These are phyloP conservation scores for Bubo scandiacus DNA, from an alignment of 2,113 vertebrate species.

Conservation along the genomic window DNA sequence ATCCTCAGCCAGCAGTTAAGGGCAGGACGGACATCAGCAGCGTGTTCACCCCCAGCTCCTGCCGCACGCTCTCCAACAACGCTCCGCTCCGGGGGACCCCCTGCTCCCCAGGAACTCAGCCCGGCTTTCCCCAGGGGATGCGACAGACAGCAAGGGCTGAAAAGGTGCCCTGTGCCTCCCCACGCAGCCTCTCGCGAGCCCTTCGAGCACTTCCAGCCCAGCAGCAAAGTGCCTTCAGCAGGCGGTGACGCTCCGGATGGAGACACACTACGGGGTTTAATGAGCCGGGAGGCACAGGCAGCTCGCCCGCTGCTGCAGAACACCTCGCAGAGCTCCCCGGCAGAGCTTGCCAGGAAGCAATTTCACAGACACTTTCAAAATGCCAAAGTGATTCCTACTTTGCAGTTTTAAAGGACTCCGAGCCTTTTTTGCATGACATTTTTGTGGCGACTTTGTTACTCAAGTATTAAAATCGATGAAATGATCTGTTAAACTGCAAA, in stretches of 20 bases:
- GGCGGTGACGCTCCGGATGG: fast-evolving
- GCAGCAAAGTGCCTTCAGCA: background rate
- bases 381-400: background rate
- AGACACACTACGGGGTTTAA: fast-evolving
- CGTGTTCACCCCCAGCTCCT: background rate
- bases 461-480: background rate
- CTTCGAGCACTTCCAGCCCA: background rate
- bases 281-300: background rate
- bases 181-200: background rate
- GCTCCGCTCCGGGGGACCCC: fast-evolving
- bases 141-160: background rate
- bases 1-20: background rate
- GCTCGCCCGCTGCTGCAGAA: background rate
- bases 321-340: background rate
- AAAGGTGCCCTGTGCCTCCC: background rate
- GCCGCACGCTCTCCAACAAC: fast-evolving
- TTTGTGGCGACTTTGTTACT: background rate
- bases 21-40: background rate
- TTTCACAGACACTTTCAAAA: background rate
- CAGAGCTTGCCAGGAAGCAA: background rate
- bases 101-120: fast-evolving
- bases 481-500: background rate
- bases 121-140: background rate
- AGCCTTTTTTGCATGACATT: background rate
- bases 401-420: background rate